Percentiles rank a stretch among this genome's conserved stretches.
Conservation (phyloP, 2,888 invertebrate species). For the Auanema sp. region DNA sequence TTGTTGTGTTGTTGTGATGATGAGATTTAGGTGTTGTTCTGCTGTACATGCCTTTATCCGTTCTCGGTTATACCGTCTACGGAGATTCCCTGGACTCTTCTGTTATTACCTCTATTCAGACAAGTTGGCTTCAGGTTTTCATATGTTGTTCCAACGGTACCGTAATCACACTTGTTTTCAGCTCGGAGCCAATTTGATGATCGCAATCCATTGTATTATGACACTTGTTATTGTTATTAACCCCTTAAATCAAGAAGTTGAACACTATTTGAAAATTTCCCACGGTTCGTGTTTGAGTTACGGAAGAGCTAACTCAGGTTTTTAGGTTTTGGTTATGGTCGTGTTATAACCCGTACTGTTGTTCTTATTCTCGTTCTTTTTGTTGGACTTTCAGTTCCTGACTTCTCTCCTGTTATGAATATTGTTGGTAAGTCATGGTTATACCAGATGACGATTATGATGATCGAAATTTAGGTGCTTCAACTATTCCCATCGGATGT, state of each 20-base stretch:
- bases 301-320: neutral
- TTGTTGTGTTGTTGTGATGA: neutral
- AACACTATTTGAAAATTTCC: conserved; percentile 52
- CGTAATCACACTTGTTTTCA: conserved; percentile 20
- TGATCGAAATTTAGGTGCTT: conserved; percentile 22
- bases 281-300: conserved; percentile 36
- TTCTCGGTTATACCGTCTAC: conserved; percentile 58
- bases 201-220: conserved; percentile 62
- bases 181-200: conserved; percentile 59
- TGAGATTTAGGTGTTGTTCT: conserved; percentile 44
- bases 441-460: no score
- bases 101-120: conserved; percentile 56
- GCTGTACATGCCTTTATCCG: conserved; percentile 60
- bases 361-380: conserved; percentile 52
- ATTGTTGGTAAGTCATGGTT: conserved; percentile 32
- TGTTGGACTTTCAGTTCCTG: conserved; percentile 53
- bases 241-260: conserved; percentile 60
- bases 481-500: conserved; percentile 54
- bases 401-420: conserved; percentile 60
- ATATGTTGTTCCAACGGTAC: neutral
- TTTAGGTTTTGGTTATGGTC: conserved; percentile 52
- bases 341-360: conserved; percentile 47
- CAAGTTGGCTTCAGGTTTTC: conserved; percentile 41
- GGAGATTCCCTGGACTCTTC: conserved; percentile 56
- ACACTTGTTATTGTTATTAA: conserved; percentile 61